phyloP scores from a whole-genome alignment of 2,113 vertebrate genomes.

The Plotosus lineatus region DNA sequence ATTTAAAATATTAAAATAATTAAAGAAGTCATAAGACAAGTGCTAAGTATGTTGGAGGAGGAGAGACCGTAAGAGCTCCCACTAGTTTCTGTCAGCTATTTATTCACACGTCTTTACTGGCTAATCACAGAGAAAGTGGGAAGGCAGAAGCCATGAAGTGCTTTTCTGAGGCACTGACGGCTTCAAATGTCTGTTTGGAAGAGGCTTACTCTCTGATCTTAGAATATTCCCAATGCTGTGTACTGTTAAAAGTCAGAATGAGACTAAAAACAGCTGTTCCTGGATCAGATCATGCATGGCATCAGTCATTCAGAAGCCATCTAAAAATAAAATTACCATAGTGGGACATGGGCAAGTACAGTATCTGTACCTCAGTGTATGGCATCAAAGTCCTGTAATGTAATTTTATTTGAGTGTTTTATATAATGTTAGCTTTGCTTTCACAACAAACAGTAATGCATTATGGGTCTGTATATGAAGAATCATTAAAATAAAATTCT shows the following conservation, averaged over 20 bases:
- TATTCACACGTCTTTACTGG: background rate
- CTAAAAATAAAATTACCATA: slow-evolving; percentile 32
- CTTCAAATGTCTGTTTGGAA: background rate
- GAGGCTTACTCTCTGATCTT: slow-evolving; percentile 17
- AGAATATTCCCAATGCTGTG: background rate
- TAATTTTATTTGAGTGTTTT: background rate
- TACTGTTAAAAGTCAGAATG: slow-evolving; percentile 14
- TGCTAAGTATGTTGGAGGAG: background rate
- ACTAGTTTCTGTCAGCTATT: background rate
- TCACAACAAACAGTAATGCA: background rate
- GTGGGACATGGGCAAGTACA: slow-evolving; percentile 4
- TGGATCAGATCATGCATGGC: slow-evolving; percentile 18
- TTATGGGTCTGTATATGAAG: background rate
- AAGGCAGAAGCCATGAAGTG: background rate
- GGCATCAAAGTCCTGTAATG: background rate
- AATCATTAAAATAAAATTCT: background rate
- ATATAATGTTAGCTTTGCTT: background rate
- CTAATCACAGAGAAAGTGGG: background rate
- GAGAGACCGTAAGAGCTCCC: background rate
- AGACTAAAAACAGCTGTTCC: slow-evolving; percentile 22
- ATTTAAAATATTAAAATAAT: background rate
- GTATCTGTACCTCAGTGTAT: background rate
- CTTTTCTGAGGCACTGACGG: background rate
- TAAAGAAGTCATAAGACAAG: background rate
- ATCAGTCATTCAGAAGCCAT: slow-evolving; percentile 3